These are phyloP conservation scores for Cottus gobio DNA, from an alignment of 2,113 vertebrate species.

Conservation along the genomic window DNA sequence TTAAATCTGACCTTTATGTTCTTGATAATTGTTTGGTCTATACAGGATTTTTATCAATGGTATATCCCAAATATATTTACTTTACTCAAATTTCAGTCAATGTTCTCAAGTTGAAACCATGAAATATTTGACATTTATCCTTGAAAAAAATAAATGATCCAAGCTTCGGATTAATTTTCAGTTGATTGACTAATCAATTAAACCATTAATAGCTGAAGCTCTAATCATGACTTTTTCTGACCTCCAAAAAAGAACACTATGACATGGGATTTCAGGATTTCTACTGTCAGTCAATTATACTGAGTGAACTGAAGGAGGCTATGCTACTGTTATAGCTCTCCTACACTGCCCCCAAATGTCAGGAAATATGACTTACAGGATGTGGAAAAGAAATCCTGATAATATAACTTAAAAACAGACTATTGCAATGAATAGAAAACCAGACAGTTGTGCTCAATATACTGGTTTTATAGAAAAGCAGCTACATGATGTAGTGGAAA, in stretches of 20 bases:
- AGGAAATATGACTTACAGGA: neutral
- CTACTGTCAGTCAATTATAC: neutral
- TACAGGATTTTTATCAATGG: neutral
- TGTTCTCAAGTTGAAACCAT: too few relatives aligned
- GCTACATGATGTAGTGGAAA: neutral
- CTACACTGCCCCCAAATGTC: neutral
- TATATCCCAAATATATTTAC: neutral
- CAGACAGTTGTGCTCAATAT: neutral
- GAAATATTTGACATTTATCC: too few relatives aligned
- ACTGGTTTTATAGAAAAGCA: neutral
- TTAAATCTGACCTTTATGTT: neutral
- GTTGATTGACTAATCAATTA: too few relatives aligned
- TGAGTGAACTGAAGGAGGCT: neutral
- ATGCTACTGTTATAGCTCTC: neutral
- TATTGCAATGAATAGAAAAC: neutral
- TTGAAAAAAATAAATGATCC: too few relatives aligned
- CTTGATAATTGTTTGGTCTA: neutral
- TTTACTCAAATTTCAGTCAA: neutral
- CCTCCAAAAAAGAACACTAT: neutral
- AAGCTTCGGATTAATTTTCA: too few relatives aligned
- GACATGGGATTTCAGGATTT: neutral
- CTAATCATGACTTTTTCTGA: neutral
- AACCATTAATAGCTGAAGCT: neutral
- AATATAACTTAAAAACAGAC: neutral
- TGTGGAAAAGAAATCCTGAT: neutral